Evolutionary conservation across 1,140 invertebrate genomes (phyloP).

Genomic region (Drosophila nigromelanica): DNA sequence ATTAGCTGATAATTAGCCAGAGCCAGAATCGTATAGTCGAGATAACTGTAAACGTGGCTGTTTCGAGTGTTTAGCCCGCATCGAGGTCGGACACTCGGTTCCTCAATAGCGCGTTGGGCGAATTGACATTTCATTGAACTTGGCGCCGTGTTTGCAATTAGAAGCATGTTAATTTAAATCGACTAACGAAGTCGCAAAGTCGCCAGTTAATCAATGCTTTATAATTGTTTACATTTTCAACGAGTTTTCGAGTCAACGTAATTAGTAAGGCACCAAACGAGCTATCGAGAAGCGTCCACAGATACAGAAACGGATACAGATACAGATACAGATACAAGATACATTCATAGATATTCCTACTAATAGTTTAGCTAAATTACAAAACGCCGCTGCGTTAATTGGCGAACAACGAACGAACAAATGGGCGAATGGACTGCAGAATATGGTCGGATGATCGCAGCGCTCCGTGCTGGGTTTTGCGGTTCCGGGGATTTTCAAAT

Average conservation of each 20-base stretch:
- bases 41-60: slow-evolving; percentile 3
- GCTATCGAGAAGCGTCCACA: slow-evolving; percentile 8
- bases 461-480: neutral
- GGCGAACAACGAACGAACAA: slow-evolving; percentile 44
- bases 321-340: neutral
- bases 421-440: slow-evolving; percentile 22
- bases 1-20: slow-evolving; percentile 11
- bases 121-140: slow-evolving; percentile 70
- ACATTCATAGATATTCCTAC: slow-evolving; percentile 15
- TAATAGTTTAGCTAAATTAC: slow-evolving; percentile 57
- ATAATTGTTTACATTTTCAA: slow-evolving; percentile 63
- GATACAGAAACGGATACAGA: slow-evolving; percentile 16
- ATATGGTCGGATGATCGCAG: slow-evolving; percentile 25
- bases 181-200: slow-evolving; percentile 16
- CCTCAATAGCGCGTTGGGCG: neutral
- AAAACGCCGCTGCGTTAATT: slow-evolving; percentile 65
- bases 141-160: slow-evolving; percentile 54
- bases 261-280: slow-evolving; percentile 47
- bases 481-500: slow-evolving; percentile 17
- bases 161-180: slow-evolving; percentile 62
- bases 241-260: slow-evolving; percentile 52
- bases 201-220: slow-evolving; percentile 59
- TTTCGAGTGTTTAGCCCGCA: slow-evolving; percentile 7
- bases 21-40: slow-evolving; percentile 12
- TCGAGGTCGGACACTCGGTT: neutral